These are phyloP conservation scores for Drosophila ercepeae DNA, from an alignment of 1,140 invertebrate species.

Conservation along the genomic window DNA sequence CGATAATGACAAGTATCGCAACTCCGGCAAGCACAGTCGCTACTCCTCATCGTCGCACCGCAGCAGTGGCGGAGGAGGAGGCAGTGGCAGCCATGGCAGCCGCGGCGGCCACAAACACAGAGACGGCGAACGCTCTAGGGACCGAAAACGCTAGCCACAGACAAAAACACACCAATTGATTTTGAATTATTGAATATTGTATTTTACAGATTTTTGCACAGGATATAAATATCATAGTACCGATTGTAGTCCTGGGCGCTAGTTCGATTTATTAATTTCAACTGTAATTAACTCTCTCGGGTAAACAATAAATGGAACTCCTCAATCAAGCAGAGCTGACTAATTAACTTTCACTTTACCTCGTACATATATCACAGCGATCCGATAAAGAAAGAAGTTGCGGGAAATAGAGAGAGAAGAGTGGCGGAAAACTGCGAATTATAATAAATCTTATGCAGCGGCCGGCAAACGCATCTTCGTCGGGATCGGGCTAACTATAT, in stretches of 20 bases:
- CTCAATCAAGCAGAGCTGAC: constrained; percentile 8
- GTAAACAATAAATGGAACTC: constrained; percentile 44
- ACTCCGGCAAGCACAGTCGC: constrained; percentile 66
- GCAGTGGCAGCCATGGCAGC: constrained; percentile 30
- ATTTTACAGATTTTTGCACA: constrained; percentile 24
- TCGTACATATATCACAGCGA: constrained; percentile 36
- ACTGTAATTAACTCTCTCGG: constrained; percentile 24
- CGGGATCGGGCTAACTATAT: background rate
- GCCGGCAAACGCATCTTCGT: background rate
- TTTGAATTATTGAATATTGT: constrained; percentile 23
- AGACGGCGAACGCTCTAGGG: constrained; percentile 73
- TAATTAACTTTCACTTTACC: background rate
- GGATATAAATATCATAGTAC: background rate
- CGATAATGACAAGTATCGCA: constrained; percentile 71
- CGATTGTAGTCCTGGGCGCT: constrained; percentile 9
- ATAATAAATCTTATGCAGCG: background rate
- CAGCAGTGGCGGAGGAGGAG: constrained; percentile 42
- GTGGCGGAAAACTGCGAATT: background rate
- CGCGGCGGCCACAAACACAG: constrained; percentile 69
- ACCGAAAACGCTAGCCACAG: constrained; percentile 71
- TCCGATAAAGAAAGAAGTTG: constrained; percentile 16
- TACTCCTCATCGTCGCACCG: constrained; percentile 57
- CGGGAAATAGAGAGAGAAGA: constrained; percentile 5
- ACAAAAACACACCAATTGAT: constrained; percentile 6
- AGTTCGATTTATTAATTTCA: constrained; percentile 28